Conservation (phyloP, 2,113 vertebrate species). For the Epinephelus cyanopodus region DNA sequence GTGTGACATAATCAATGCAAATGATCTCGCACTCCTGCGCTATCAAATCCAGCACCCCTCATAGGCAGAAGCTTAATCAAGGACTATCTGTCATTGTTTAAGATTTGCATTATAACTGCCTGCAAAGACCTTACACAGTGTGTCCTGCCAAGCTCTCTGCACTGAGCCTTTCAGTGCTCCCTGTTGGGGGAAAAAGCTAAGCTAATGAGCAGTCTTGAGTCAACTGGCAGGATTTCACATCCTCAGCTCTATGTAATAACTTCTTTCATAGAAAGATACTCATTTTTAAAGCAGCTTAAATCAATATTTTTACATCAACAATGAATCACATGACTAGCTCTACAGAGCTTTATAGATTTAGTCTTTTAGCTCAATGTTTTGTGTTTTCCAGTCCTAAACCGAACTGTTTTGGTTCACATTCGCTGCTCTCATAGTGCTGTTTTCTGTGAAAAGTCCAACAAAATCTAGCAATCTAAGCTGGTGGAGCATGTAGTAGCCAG, state of each 20-base stretch:
- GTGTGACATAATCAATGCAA: slow-evolving; percentile 78
- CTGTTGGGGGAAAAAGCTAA: not conserved
- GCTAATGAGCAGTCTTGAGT: not conserved
- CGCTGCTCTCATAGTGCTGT: too few species aligned
- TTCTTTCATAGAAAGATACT: not conserved
- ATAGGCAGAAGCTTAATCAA: slow-evolving; percentile 61
- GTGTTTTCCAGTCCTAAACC: not conserved
- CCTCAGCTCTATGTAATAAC: not conserved
- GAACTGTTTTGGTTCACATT: too few species aligned
- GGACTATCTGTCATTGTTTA: slow-evolving; percentile 59
- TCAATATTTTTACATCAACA: not conserved
- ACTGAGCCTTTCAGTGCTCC: not conserved
- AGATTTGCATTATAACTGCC: slow-evolving; percentile 31
- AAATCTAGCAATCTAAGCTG: not conserved
- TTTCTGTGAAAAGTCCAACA: too few species aligned
- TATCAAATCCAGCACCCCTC: slow-evolving; percentile 50
- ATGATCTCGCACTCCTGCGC: slow-evolving; percentile 59
- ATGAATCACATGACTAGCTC: not conserved
- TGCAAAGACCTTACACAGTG: not conserved
- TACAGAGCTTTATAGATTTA: not conserved
- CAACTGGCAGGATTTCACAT: not conserved
- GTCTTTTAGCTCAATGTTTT: not conserved
- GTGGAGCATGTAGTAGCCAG: not conserved
- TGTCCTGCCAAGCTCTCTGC: not conserved
- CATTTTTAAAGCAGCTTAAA: not conserved